A percentile compares a stretch with the other conserved stretches of the same genome.
Evolutionary conservation across 1,140 invertebrate species (phyloP).

Genomic region (Drosophila kanapiae): DNA sequence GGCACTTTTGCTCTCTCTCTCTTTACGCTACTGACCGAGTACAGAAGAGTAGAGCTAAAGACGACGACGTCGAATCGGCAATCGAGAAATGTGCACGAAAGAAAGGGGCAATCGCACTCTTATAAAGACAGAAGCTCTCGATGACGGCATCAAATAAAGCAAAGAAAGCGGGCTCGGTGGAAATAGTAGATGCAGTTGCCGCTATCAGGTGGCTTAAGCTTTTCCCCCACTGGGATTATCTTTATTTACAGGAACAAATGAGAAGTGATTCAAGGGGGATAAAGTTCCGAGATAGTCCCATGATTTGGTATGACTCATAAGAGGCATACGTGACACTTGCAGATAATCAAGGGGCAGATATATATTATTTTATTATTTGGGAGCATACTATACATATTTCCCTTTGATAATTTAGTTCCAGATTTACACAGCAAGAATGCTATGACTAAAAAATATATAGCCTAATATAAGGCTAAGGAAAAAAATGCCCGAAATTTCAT

Average conservation of each 20-base stretch:
- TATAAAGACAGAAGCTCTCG: slow-evolving; percentile 35
- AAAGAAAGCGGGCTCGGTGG: not conserved
- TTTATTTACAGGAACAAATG: not conserved
- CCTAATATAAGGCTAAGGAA: too few relatives aligned
- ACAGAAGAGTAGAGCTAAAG: too few relatives aligned
- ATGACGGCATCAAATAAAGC: slow-evolving; percentile 4
- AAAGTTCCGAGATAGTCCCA: not conserved
- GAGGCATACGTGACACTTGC: not conserved
- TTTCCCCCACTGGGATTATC: not conserved
- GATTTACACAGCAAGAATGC: too few relatives aligned
- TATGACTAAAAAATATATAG: too few relatives aligned
- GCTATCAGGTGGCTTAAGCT: not conserved
- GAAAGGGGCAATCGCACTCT: slow-evolving; percentile 54
- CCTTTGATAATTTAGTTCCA: too few relatives aligned
- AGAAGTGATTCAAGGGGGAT: too few relatives aligned
- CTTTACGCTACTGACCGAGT: too few relatives aligned
- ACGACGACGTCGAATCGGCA: slow-evolving; percentile 16
- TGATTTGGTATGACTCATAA: not conserved
- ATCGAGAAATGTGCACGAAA: slow-evolving; percentile 36
- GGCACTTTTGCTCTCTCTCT: too few relatives aligned
- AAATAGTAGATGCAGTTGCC: not conserved
- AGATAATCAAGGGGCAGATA: too few relatives aligned
- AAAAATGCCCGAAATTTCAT: too few relatives aligned
- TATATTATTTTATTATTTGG: not conserved
- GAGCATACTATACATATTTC: not conserved